Evolutionary conservation across 2,113 vertebrate genomes (phyloP), one percentile per base, ranked within the genome.

Genomic region (Scolopax mira): DNA sequence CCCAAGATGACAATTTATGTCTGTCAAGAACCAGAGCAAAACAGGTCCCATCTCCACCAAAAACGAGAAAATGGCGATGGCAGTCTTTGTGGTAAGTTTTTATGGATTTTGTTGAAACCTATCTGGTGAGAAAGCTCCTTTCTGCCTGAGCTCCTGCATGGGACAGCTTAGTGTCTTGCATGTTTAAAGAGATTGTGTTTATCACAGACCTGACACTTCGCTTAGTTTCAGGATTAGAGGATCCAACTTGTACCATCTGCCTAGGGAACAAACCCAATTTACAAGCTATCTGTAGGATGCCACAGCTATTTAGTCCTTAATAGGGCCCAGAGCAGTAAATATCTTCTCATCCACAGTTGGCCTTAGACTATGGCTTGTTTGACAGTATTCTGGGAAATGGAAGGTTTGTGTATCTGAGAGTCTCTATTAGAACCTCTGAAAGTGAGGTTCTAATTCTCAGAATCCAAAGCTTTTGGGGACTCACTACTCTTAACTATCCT

Each of bases 1-100:
- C 99, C 99, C 1, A 98, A 99, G 85, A 99, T 99, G 94, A 99
- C 99, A 92, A 98, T 99, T 91, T 99, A 99, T 55, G 98, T 99
- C 54, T 99, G 98, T 91, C 99, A 99, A 97, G 99, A 99, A 74
- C 94, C 98, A 46, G 98, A 98, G 88, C 98, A 99, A 95, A 98
- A 93, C 94, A 98, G 98, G 21, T 96, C 91, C 10, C 98, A 98
- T 39, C 96, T 97, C 54, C 95, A 98, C 78, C 96, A 97, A 77
- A 98, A 98, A 94, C 80, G 96, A 89, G 96, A 97, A 93, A 97
- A 14, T 12, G 97, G 97, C n/a, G 97, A 98, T 69, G 89, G 77
- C 44, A 88, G 85, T 85, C 96, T 98, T 62, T 98, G 98, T 93
- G 98, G 98, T 98, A 96, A 95, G 98, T 97, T 55, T 64, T 61